Percentiles rank a stretch among this genome's conserved stretches.
Conservation (phyloP, 2,888 invertebrate genomes). For the Ophion costatus region DNA sequence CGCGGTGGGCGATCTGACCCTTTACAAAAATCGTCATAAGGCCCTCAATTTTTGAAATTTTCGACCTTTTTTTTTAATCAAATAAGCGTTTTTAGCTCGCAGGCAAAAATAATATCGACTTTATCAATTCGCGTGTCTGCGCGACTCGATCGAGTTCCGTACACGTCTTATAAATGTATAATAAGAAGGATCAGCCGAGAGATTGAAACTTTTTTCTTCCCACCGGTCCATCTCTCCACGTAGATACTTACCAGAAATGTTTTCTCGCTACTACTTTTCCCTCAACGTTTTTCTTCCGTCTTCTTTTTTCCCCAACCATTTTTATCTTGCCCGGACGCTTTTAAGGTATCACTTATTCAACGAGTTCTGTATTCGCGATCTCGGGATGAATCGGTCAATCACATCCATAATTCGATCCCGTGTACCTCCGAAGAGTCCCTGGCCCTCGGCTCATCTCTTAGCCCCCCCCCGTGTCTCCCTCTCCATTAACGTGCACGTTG, state of each 20-base stretch:
- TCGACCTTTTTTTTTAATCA: too few relatives aligned
- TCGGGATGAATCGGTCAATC: slow-evolving; percentile 27
- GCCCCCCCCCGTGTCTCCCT: not conserved
- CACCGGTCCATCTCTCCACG: slow-evolving; percentile 3
- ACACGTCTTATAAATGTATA: slow-evolving; percentile 1
- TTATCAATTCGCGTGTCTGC: too few relatives aligned
- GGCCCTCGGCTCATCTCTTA: slow-evolving; percentile 13
- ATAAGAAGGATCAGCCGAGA: slow-evolving; percentile 11
- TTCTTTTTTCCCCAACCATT: slow-evolving; percentile 27
- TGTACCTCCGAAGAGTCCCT: not conserved
- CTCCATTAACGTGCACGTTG: not conserved
- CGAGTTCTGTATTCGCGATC: slow-evolving; percentile 11
- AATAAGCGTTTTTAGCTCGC: too few relatives aligned
- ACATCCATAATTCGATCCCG: slow-evolving; percentile 25
- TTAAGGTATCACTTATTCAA: slow-evolving; percentile 60
- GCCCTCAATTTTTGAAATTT: too few relatives aligned
- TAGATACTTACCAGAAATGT: slow-evolving; percentile 13
- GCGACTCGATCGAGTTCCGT: not conserved
- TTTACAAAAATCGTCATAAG: too few relatives aligned
- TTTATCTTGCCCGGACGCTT: slow-evolving; percentile 49
- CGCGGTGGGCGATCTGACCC: too few relatives aligned
- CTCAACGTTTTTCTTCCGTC: slow-evolving; percentile 8
- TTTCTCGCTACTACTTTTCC: slow-evolving; percentile 19
- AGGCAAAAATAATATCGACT: too few relatives aligned
- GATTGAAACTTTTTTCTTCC: slow-evolving; percentile 50